Evolutionary conservation across 2,113 vertebrate genomes (phyloP).

Genomic region (Leiothrix lutea): DNA sequence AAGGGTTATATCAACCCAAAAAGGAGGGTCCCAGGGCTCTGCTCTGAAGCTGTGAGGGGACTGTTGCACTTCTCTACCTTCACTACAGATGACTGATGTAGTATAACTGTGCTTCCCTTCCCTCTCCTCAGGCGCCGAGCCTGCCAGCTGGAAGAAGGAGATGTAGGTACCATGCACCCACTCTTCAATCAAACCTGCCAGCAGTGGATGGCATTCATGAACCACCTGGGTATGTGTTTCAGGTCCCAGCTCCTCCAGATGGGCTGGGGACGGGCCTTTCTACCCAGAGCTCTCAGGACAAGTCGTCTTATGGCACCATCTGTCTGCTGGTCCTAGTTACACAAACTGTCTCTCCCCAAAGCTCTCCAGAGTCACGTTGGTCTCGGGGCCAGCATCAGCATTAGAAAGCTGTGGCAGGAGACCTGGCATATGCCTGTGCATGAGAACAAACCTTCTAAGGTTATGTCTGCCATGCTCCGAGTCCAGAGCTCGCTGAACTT

Average conservation of each 20-base stretch:
- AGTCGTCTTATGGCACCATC: not conserved
- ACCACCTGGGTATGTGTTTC: slow-evolving; percentile 75
- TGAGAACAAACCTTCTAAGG: not conserved
- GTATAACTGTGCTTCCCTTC: not conserved
- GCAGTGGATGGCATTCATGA: slow-evolving; percentile 88
- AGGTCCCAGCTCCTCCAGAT: not conserved
- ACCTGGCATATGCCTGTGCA: not conserved
- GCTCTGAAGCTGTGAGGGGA: not conserved
- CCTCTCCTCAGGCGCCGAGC: slow-evolving; percentile 77
- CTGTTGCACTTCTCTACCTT: not conserved
- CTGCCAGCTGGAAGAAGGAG: slow-evolving; percentile 90
- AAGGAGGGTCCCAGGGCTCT: not conserved
- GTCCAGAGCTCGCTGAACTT: not conserved
- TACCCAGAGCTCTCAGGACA: not conserved
- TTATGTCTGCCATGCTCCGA: not conserved
- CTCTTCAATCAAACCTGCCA: slow-evolving; percentile 81
- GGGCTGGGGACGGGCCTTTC: not conserved
- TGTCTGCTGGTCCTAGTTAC: not conserved
- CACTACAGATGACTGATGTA: not conserved
- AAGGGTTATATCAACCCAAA: not conserved
- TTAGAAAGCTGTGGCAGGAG: not conserved
- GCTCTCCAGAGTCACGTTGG: not conserved
- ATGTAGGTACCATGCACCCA: slow-evolving; percentile 82
- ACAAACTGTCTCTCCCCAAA: not conserved
- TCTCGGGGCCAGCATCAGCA: not conserved